Base-by-base conservation (phyloP, 2,797 vertebrate genomes). In the Hapalemur alaotrensis region DNA sequence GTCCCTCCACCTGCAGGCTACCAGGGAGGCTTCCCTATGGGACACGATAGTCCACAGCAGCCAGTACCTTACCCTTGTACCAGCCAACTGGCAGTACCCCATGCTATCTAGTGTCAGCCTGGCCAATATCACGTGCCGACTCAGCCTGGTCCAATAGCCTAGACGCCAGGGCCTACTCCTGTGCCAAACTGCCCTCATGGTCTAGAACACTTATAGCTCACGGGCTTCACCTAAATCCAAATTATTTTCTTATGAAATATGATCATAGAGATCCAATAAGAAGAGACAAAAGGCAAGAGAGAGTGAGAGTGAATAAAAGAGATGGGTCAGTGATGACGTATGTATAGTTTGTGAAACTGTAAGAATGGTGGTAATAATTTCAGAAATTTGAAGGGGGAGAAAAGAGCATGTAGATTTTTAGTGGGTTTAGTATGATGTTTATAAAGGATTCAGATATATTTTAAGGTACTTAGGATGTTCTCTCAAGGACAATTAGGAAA, bases 121-220 rank as follows among this genome's bases (percentile, higher is more conserved):
- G 72, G 81, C 48, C 15, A 48, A 75, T 82, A 83, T 14, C 67
- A 67, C n/a, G 18, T 15, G 18, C n/a, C 20, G 2, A 54, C 54
- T 70, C 67, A 72, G 76, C 25, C 50, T 35, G 32, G 15, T 18
- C 70, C 76, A 61, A 30, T 83, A 59, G 38, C 30, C 22, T 94
- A 54, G 88, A 98, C 98, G 92, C 98, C 98, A 22, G 78, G 76
- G 98, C 95, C 95, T 98, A 98, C 92, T 98, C 85, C 96, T 57
- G 98, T 99, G 79, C 98, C 98, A 65, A 98, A 98, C 73, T 99
- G 98, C 89, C 99, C 99, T 5, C 98, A 98, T 28, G 99, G 99
- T 50, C 67, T 99, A 78, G 99, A 99, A 65, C 99, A 99, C 95
- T 98, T 38, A 38, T 99, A 63, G 98, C 98, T 63, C 98, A 99